Evolutionary conservation across 2,888 invertebrate species (phyloP), one percentile per base, ranked within the genome.

Genomic region (Drosophila affinis): DNA sequence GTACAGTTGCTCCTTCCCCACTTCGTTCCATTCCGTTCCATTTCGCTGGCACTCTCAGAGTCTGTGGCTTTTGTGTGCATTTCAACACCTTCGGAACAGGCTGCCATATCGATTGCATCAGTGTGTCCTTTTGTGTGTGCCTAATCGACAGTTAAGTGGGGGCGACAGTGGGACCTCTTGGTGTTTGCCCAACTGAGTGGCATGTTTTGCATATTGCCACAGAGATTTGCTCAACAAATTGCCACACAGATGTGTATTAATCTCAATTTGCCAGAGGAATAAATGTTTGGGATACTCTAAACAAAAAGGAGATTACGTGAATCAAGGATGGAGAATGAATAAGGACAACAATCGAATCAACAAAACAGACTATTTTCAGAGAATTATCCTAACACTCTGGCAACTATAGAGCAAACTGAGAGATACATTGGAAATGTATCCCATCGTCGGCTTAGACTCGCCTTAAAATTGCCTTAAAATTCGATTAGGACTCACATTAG

Each of bases 121-220:
- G 5, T 34, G 27, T 18, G 32, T 12, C 63, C 63, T 49, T 39
- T 63, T 64, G 65, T 44, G 39, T 64, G 49, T 45, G 63, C 49
- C 44, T 59, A 64, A 58, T 59, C 65, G 64, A 72, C 57, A 54
- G 49, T 55, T 49, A 72, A 24, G 46, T 51, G 53, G 34, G 17
- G 39, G 46, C 6, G 17, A 39, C 62, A 61, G 67, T 62, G 55
- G 58, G 59, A 27, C 48, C 48, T 17, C 24, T 9, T 27, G 46
- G 51, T 84, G 71, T 84, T 87, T 84, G 72, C 52, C 72, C 57
- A 81, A 56, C 68, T 69, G 49, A 84, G 76, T 84, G 87, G 47
- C 55, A 39, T 64, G 72, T 67, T 82, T 82, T 72, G 85, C 85
- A 84, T 81, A 71, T 72, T 70, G 78, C 61, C 65, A 68, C 45